A percentile compares a stretch with the other conserved stretches of the same genome.
Evolutionary conservation across 1,140 invertebrate genomes (phyloP).

Genomic region (Calliopsis andreniformis): DNA sequence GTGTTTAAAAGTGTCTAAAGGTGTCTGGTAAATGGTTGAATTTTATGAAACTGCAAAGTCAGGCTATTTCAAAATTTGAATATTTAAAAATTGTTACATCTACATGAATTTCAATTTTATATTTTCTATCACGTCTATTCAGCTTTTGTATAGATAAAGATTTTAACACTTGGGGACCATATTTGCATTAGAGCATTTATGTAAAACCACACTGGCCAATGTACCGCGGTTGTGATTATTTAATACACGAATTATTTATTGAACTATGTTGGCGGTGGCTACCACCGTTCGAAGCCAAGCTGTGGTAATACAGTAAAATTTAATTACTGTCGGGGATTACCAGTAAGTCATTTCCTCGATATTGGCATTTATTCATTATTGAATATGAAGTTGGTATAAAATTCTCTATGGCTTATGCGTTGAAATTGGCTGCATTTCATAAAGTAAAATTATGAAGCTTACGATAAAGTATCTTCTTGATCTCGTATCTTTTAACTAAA

Average conservation of each 20-base stretch:
- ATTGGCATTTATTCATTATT: background rate
- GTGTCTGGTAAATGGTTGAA: too few relatives aligned
- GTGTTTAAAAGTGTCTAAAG: too few relatives aligned
- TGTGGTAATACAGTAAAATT: background rate
- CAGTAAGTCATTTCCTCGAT: background rate
- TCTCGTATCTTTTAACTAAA: too few relatives aligned
- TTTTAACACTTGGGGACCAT: too few relatives aligned
- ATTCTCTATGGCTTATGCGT: background rate
- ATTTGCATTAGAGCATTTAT: background rate
- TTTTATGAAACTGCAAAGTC: too few relatives aligned
- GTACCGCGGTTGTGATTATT: slow-evolving; percentile 34
- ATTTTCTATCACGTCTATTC: too few relatives aligned
- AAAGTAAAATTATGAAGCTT: too few relatives aligned
- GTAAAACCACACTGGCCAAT: slow-evolving; percentile 18
- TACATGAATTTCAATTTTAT: too few relatives aligned
- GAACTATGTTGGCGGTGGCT: background rate
- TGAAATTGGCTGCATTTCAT: background rate
- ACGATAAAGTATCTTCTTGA: too few relatives aligned
- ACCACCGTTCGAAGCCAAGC: background rate
- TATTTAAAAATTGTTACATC: too few relatives aligned
- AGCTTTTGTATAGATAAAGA: too few relatives aligned
- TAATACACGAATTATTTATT: slow-evolving; percentile 36
- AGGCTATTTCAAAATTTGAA: too few relatives aligned
- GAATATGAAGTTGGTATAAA: background rate
- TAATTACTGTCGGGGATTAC: slow-evolving; percentile 1